Evolutionary conservation across 2,113 vertebrate species (phyloP).

Genomic region (Paracanthobrama guichenoti): DNA sequence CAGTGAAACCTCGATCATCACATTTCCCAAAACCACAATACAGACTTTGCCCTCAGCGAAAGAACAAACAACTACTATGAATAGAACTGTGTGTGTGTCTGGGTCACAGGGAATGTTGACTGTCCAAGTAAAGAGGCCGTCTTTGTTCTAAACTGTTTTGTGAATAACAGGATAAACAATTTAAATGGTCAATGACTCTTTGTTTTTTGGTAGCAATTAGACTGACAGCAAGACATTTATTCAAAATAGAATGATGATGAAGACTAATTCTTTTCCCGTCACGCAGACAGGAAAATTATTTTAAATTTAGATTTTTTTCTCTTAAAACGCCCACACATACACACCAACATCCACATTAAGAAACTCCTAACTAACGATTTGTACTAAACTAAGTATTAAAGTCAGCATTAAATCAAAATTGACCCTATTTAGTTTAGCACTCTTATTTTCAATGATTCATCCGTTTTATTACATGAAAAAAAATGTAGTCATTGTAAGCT

Average conservation of each 20-base stretch:
- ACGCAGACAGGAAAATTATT: neutral
- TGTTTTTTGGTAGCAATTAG: slow-evolving; percentile 21
- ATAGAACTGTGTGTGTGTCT: slow-evolving; percentile 13
- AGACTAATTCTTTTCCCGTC: neutral
- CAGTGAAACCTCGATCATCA: slow-evolving; percentile 24
- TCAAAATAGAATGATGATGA: slow-evolving; percentile 3
- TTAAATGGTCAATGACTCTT: slow-evolving; percentile 8
- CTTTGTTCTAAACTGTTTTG: slow-evolving; percentile 27
- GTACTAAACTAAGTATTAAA: neutral
- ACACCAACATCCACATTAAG: neutral
- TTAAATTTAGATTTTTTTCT: neutral
- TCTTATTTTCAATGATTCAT: neutral
- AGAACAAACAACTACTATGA: slow-evolving; percentile 6
- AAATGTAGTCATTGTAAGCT: neutral
- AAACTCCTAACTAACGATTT: neutral
- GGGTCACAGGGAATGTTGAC: slow-evolving; percentile 9
- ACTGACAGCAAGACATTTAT: neutral
- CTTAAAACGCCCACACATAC: neutral
- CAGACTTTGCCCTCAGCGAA: slow-evolving; percentile 17
- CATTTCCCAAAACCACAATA: slow-evolving; percentile 38
- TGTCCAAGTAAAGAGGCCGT: neutral
- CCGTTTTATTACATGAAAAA: neutral
- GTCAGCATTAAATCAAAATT: neutral
- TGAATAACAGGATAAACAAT: slow-evolving; percentile 24
- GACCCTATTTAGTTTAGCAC: neutral